Base-by-base conservation (phyloP, 2,113 vertebrate genomes). In the Pongo abelii region DNA sequence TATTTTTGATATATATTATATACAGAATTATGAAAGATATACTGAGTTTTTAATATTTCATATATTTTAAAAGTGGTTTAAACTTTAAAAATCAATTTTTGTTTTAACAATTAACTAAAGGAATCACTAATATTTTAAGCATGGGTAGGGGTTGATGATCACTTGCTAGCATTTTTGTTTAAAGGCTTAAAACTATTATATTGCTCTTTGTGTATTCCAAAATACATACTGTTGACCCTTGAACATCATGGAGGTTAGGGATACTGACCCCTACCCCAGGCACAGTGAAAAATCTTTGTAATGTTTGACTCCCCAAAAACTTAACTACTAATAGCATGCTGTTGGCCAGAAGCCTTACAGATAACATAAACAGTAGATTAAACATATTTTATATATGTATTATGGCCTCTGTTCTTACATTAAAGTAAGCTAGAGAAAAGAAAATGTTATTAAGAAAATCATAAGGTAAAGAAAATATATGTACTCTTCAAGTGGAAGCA, bases 51-150 rank as follows among this genome's bases (percentile, higher is more conserved):
- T 72, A 91, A 59, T 83, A 52, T 43, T 86, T 85, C 18, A 48
- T 30, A 20, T 35, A 64, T 6, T 77, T 77, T 32, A n/a, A 72
- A 89, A 52, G 52, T 59, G 16, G 23, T 27, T 89, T 80, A 89
- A 70, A 61, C 79, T 96, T 89, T 43, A 10, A 64, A 95, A 96
- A n/a, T 6, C 20, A 77, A 27, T 40, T 92, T 84, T 85, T 89
- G 17, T 35, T 59, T 38, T 38, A 86, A 90, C 30, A 77, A 64
- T 59, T 59, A 55, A 22, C 69, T 85, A 75, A 89, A 84, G 11
- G 55, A 94, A 89, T 55, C 83, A 32, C 4, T 55, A 67, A 70
- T 83, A 78, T 55, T 97, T 94, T 59, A 81, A 46, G 40, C 32
- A 52, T 59, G 8, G 27, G 2, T 3, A 74, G 13, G 40, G n/a